Conservation (phyloP, 1,140 invertebrate genomes). For the Zaprionus ornatus region DNA sequence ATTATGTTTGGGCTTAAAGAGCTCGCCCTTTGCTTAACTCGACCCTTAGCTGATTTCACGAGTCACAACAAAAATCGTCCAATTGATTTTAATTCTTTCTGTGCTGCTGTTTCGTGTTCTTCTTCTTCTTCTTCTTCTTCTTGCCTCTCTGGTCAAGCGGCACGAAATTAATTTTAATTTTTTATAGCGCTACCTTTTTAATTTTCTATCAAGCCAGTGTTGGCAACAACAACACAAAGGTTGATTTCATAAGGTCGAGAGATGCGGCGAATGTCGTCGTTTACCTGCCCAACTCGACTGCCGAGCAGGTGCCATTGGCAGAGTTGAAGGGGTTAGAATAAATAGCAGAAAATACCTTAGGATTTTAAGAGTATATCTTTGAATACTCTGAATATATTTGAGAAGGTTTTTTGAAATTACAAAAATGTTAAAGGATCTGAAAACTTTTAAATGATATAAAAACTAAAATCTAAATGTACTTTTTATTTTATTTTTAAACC, state of each 20-base stretch:
- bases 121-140: background rate
- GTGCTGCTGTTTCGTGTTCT: background rate
- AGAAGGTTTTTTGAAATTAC: background rate
- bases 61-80: background rate
- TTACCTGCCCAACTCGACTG: slow-evolving; percentile 21
- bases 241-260: slow-evolving; percentile 19
- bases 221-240: slow-evolving; percentile 26
- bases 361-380: background rate
- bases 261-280: slow-evolving; percentile 11
- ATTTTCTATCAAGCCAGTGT: slow-evolving; percentile 71
- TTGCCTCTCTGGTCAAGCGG: slow-evolving; percentile 43
- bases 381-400: background rate
- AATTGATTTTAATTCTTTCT: background rate
- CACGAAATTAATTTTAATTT: slow-evolving; percentile 80
- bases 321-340: slow-evolving; percentile 6
- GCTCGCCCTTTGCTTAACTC: background rate
- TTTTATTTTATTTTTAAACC: no score
- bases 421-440: background rate
- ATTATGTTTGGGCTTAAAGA: slow-evolving; percentile 4
- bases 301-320: slow-evolving; percentile 31
- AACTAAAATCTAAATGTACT: background rate
- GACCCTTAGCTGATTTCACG: background rate
- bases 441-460: background rate
- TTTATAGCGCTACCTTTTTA: slow-evolving; percentile 75
- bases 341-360: background rate